Evolutionary conservation across 2,888 invertebrate species (phyloP).

Genomic region (Odontocerum albicorne): DNA sequence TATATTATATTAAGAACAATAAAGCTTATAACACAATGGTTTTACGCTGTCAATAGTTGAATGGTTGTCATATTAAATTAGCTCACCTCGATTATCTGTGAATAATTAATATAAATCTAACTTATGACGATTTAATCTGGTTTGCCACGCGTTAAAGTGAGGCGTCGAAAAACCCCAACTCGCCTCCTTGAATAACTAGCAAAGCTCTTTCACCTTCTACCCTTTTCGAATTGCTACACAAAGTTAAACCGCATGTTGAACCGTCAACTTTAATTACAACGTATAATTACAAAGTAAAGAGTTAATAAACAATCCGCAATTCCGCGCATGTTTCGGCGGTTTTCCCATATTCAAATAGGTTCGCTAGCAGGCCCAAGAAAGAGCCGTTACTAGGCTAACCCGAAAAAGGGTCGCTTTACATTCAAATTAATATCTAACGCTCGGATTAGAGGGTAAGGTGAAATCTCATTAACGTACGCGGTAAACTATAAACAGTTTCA

Average conservation of each 20-base stretch:
- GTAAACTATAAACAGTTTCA: conserved; percentile 32
- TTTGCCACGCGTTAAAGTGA: too few species aligned
- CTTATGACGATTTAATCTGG: too few species aligned
- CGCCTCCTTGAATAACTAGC: too few species aligned
- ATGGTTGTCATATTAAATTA: too few species aligned
- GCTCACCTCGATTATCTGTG: too few species aligned
- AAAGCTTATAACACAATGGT: too few species aligned
- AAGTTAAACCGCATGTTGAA: conserved; percentile 13
- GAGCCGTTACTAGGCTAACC: conserved; percentile 2
- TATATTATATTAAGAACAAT: too few species aligned
- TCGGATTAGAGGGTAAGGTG: background rate
- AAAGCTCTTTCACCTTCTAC: too few species aligned
- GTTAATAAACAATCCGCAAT: conserved; percentile 33
- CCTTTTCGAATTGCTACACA: conserved; percentile 2
- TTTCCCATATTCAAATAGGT: background rate
- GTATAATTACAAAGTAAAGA: conserved; percentile 31
- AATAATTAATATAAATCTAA: too few species aligned
- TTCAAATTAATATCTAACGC: conserved; percentile 24
- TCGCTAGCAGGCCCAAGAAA: background rate
- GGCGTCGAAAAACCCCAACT: too few species aligned
- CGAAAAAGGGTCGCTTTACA: conserved; percentile 19
- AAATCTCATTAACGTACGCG: conserved; percentile 31
- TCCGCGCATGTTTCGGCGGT: conserved; percentile 19
- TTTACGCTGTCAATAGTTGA: too few species aligned
- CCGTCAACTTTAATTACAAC: conserved; percentile 32